Evolutionary conservation across 2,113 vertebrate species (phyloP).

Genomic region (Stigmatopora argus): DNA sequence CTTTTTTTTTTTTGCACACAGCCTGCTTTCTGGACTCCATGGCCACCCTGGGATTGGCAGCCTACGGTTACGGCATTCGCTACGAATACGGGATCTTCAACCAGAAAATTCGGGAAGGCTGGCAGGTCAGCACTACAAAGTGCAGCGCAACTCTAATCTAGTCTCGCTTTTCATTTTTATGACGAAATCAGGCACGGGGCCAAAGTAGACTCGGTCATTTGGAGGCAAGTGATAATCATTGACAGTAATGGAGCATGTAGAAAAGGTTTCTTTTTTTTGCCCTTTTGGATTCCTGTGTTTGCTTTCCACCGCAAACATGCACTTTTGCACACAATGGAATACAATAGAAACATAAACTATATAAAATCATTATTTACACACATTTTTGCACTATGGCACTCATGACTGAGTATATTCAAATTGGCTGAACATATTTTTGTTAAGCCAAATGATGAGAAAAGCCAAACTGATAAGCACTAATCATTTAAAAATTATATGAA

Average conservation of each 20-base stretch:
- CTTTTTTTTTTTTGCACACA: conserved; percentile 33
- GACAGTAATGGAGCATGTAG: conserved; percentile 10
- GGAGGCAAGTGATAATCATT: conserved; percentile 45
- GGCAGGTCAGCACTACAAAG: conserved; percentile 76
- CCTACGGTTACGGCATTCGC: conserved; percentile 92
- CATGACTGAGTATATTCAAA: too few species aligned
- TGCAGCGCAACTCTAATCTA: conserved; percentile 10
- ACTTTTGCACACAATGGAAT: conserved; percentile 32
- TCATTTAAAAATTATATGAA: not conserved
- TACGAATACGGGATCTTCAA: conserved; percentile 98
- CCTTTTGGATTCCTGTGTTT: conserved; percentile 43
- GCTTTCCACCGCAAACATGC: conserved; percentile 47
- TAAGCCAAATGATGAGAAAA: too few species aligned
- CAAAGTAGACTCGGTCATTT: conserved; percentile 19
- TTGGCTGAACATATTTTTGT: too few species aligned
- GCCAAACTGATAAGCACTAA: too few species aligned
- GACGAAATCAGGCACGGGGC: conserved; percentile 2
- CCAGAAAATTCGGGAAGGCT: conserved; percentile 91
- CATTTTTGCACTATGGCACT: too few species aligned
- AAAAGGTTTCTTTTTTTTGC: conserved; percentile 23
- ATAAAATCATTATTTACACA: too few species aligned
- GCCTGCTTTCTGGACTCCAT: conserved; percentile 96
- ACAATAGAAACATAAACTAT: not conserved
- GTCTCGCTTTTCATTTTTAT: not conserved
- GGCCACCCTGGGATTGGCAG: conserved; percentile 92